These are phyloP conservation scores for Drosophila maculinotata DNA, from an alignment of 2,888 invertebrate species.

Conservation along the genomic window DNA sequence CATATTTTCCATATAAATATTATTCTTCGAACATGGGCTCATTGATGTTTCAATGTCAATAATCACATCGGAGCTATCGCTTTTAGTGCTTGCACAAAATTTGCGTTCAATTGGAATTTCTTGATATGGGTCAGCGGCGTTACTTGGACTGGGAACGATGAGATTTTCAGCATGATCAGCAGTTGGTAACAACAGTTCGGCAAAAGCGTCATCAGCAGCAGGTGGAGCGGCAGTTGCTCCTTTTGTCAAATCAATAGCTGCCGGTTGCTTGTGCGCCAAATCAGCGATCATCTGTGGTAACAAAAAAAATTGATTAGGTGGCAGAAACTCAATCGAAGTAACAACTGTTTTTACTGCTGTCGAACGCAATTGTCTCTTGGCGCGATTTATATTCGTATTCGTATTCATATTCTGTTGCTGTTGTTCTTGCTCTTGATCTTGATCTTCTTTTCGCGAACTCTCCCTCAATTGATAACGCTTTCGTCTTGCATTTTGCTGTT, in stretches of 20 bases:
- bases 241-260: constrained; percentile 25
- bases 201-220: not conserved
- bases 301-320: constrained; percentile 46
- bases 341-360: constrained; percentile 28
- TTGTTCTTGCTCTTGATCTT: not conserved
- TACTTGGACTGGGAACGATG: not conserved
- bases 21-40: not conserved
- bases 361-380: constrained; percentile 3
- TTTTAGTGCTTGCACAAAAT: not conserved
- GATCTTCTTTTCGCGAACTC: no score
- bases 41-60: not conserved
- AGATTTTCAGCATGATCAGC: constrained; percentile 5
- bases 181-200: not conserved
- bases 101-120: no score
- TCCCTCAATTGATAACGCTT: not conserved
- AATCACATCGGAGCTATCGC: not conserved
- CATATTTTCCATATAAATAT: constrained; percentile 5
- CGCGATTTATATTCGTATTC: not conserved
- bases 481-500: no score
- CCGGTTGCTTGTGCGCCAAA: constrained; percentile 7
- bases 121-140: not conserved
- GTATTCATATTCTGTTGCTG: not conserved
- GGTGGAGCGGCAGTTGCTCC: no score
- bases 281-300: constrained; percentile 32
- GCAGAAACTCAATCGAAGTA: constrained; percentile 29